Evolutionary conservation across 1,140 invertebrate genomes (phyloP).

Genomic region (Leptinotarsa defecta): DNA sequence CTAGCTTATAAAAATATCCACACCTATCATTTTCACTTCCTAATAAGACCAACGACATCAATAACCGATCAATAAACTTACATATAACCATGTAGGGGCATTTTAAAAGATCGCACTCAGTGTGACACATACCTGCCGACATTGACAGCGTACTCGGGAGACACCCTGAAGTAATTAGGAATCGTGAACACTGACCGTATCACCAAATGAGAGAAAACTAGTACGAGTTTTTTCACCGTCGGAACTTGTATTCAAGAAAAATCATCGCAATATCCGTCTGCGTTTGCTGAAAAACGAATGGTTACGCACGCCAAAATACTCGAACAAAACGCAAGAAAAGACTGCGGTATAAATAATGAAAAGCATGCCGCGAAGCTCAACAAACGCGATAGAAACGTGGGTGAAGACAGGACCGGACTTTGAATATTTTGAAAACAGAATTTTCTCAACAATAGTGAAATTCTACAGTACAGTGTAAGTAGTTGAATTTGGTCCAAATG

Average conservation of each 20-base stretch:
- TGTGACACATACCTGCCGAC: conserved; percentile 46
- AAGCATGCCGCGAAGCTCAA: neutral
- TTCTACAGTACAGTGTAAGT: too few species aligned
- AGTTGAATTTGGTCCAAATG: too few species aligned
- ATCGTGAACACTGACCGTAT: conserved; percentile 40
- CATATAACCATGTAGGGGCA: conserved; percentile 17
- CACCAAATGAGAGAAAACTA: neutral
- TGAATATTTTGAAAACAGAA: neutral
- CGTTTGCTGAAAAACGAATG: neutral
- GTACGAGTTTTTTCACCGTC: neutral
- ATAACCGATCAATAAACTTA: conserved; percentile 11
- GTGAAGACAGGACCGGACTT: conserved; percentile 7
- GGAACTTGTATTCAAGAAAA: neutral
- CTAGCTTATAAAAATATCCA: conserved; percentile 4
- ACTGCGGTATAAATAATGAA: neutral
- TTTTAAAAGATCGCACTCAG: conserved; percentile 4
- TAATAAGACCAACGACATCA: conserved; percentile 17
- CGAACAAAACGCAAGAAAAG: neutral
- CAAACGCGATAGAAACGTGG: neutral
- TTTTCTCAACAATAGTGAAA: too few species aligned
- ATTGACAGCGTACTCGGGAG: conserved; percentile 48
- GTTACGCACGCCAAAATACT: neutral
- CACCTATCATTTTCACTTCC: conserved; percentile 13
- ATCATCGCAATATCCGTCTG: neutral
- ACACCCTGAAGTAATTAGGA: conserved; percentile 42